Conservation (phyloP, 2,113 vertebrate genomes). For the Donacobius atricapilla region DNA sequence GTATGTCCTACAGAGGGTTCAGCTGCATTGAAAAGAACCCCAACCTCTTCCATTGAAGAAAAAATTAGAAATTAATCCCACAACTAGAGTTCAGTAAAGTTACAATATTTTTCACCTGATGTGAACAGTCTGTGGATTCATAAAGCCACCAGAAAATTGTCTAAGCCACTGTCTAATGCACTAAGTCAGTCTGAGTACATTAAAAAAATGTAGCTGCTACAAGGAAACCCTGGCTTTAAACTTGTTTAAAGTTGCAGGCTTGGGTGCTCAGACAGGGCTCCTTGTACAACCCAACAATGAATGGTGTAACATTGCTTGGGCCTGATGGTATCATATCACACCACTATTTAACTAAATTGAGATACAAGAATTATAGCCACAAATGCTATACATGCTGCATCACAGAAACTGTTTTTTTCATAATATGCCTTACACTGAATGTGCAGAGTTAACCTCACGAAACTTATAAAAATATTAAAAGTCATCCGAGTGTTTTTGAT, state of each 20-base stretch:
- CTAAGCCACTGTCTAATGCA: conserved; percentile 43
- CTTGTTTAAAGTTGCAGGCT: accelerated
- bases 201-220: background rate
- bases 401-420: background rate
- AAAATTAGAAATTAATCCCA: conserved; percentile 76
- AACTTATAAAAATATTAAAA: background rate
- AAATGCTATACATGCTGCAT: background rate
- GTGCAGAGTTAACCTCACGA: background rate
- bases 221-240: background rate
- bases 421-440: background rate
- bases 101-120: conserved; percentile 71
- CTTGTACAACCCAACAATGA: background rate
- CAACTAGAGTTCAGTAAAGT: conserved; percentile 67
- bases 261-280: accelerated
- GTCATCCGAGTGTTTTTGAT: background rate
- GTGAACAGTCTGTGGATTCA: conserved; percentile 33
- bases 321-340: background rate
- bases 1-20: conserved; percentile 68
- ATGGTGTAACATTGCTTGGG: background rate
- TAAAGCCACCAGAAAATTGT: conserved; percentile 58
- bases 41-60: conserved; percentile 68
- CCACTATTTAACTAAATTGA: background rate
- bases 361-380: background rate
- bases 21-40: background rate
- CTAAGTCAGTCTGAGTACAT: background rate